Evolutionary conservation across 2,888 invertebrate genomes (phyloP), one percentile per base, ranked within the genome.

Genomic region (Salpingus planirostris): DNA sequence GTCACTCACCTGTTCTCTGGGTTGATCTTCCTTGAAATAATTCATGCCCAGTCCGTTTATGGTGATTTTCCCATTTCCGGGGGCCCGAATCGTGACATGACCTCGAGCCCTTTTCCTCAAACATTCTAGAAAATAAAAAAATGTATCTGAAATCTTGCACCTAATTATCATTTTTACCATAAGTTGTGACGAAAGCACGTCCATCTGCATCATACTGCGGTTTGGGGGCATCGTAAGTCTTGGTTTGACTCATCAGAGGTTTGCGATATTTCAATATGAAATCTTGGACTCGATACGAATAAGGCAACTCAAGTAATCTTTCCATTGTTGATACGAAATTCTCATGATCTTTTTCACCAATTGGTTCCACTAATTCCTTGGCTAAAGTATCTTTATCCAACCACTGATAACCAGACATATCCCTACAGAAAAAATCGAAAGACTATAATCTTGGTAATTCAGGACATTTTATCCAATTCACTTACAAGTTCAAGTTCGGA

Each of bases 51-150:
- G 57, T 3, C 81, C 85, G 65, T 95, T 93, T 31, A 95, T 82
- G 14, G 68, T 72, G 31, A 93, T 73, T 56, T 78, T 73, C 2
- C 96, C 95, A 28, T 81, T 78, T 8, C 96, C 95, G 12, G 89
- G 83, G 7, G 76, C 75, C 38, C 70, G 71, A 5, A 95, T 66
- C n/a, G 80, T 87, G 0, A 93, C 90, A 59, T 77, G 71, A 1
- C 82, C 92, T 47, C 74, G 68, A 0, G 86, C 76, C 36, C 67
- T 65, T 63, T 88, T 89, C 38, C 86, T 71, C 31, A 73, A 59
- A 55, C 83, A 84, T 62, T 80, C 77, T 76, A 40, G 21, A 60
- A 58, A n/a, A n/a, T n/a, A n/a, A n/a, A n/a, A n/a, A n/a, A n/a
- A n/a, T n/a, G n/a, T n/a, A n/a, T n/a, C n/a, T n/a, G n/a, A n/a